A percentile compares a stretch with the other conserved stretches of the same genome.
phyloP scores from a whole-genome alignment of 2,888 invertebrate genomes.

The Sclerodermus sp. region DNA sequence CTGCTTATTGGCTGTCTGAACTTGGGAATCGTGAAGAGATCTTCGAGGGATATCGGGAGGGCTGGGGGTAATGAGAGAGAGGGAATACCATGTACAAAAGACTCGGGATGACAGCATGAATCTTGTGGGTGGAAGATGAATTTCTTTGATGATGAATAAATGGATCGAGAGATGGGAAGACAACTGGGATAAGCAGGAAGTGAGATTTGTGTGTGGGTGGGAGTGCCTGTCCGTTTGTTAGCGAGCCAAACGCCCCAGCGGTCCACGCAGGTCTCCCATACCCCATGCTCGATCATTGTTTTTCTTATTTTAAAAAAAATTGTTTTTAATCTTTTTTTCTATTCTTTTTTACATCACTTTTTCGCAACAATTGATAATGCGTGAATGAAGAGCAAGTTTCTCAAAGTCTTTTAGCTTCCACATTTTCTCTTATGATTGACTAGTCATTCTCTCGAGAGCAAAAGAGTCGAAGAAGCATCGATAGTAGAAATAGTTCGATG shows the following conservation, averaged over 20 bases:
- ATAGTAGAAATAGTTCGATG: slow-evolving; percentile 2
- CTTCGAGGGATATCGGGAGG: slow-evolving; percentile 20
- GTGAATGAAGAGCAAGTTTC: background rate
- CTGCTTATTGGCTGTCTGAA: slow-evolving; percentile 55
- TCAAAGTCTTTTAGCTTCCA: slow-evolving; percentile 24
- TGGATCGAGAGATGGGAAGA: background rate
- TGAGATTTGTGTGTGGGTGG: slow-evolving; percentile 38
- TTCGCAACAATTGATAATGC: slow-evolving; percentile 5
- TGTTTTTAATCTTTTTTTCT: no score
- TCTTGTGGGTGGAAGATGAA: slow-evolving; percentile 12
- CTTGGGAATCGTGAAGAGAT: slow-evolving; percentile 37
- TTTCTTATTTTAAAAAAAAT: background rate
- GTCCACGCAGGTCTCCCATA: slow-evolving; percentile 57
- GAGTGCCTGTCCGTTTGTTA: slow-evolving; percentile 59
- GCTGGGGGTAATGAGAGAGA: slow-evolving; percentile 7
- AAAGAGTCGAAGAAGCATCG: slow-evolving; percentile 13
- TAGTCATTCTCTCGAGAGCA: slow-evolving; percentile 13
- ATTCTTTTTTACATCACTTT: slow-evolving; percentile 1
- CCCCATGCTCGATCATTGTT: slow-evolving; percentile 48
- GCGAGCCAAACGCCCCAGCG: slow-evolving; percentile 58
- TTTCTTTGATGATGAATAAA: slow-evolving; percentile 1
- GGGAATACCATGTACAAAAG: slow-evolving; percentile 7
- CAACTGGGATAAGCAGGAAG: slow-evolving; percentile 8
- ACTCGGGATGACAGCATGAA: slow-evolving; percentile 15
- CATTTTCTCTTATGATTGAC: slow-evolving; percentile 30